These are phyloP conservation scores for Rhinella marina DNA, from an alignment of 2,797 vertebrate genomes.

Conservation along the genomic window DNA sequence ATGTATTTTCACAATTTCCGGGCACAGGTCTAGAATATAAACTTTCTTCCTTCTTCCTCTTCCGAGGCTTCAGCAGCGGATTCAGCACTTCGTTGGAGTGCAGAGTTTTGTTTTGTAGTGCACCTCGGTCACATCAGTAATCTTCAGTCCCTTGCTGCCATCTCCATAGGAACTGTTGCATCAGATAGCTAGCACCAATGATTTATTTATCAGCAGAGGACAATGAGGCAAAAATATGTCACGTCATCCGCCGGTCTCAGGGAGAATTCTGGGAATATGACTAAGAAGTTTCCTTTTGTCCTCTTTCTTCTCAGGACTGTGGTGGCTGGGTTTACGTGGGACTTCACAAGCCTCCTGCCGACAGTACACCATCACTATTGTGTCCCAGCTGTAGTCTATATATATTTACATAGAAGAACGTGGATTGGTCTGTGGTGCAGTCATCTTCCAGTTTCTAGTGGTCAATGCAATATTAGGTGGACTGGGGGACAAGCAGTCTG, in stretches of 20 bases:
- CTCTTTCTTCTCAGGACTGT: neutral
- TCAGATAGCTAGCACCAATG: slow-evolving; percentile 3
- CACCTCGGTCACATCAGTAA: neutral
- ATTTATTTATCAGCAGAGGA: slow-evolving; percentile 8
- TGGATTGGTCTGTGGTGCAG: neutral
- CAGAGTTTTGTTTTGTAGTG: neutral
- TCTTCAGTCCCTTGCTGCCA: neutral
- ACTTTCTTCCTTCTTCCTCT: no score
- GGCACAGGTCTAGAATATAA: neutral
- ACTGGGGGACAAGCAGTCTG: neutral
- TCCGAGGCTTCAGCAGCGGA: neutral
- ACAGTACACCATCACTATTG: neutral
- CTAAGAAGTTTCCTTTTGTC: neutral
- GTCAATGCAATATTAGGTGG: neutral
- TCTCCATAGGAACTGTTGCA: slow-evolving; percentile 28
- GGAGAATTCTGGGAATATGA: neutral
- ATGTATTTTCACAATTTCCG: neutral
- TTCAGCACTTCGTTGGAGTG: neutral
- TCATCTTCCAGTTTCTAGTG: neutral
- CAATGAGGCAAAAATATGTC: slow-evolving; percentile 24
- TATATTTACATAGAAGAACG: neutral
- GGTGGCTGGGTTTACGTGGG: neutral
- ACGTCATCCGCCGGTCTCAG: slow-evolving; percentile 8
- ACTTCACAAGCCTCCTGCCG: neutral
- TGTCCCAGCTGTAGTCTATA: neutral